Conservation (phyloP, 2,797 vertebrate genomes). For the Chromobotia macracanthus region DNA sequence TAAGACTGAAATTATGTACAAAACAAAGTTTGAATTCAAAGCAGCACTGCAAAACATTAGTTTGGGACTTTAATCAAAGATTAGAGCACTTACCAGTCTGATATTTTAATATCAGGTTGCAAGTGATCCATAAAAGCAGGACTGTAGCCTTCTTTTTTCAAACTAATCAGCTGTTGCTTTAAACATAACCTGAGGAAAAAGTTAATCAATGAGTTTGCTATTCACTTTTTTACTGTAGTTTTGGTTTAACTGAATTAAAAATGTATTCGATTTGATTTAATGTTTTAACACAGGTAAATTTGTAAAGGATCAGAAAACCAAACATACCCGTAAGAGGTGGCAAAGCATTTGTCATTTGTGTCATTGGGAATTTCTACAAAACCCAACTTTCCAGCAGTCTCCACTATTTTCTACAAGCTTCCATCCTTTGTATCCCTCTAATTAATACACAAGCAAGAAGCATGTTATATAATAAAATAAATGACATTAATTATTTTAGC, state of each 20-base stretch:
- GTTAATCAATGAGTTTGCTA: background rate
- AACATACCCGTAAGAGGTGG: constrained; percentile 86
- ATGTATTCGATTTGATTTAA: too few species aligned
- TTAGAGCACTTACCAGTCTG: constrained; percentile 83
- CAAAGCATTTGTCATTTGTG: constrained; percentile 81
- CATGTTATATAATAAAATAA: background rate
- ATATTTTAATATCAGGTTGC: constrained; percentile 84
- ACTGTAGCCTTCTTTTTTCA: constrained; percentile 82
- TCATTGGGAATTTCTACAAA: constrained; percentile 69
- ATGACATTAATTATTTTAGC: background rate
- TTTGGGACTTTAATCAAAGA: too few species aligned
- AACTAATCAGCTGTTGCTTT: constrained; percentile 84
- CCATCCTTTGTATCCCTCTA: constrained; percentile 82
- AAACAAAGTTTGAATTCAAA: too few species aligned
- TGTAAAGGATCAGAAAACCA: background rate
- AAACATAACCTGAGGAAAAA: constrained; percentile 76
- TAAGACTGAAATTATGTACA: too few species aligned
- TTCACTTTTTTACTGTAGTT: too few species aligned
- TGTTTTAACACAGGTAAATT: too few species aligned
- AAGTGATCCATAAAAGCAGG: constrained; percentile 80
- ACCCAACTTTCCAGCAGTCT: constrained; percentile 80
- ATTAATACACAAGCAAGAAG: constrained; percentile 2
- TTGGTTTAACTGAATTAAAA: too few species aligned
- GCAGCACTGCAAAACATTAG: too few species aligned
- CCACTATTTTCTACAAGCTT: constrained; percentile 75